These are phyloP conservation scores for Dendrocincla fuliginosa DNA, from an alignment of 2,797 vertebrate species.

Conservation along the genomic window DNA sequence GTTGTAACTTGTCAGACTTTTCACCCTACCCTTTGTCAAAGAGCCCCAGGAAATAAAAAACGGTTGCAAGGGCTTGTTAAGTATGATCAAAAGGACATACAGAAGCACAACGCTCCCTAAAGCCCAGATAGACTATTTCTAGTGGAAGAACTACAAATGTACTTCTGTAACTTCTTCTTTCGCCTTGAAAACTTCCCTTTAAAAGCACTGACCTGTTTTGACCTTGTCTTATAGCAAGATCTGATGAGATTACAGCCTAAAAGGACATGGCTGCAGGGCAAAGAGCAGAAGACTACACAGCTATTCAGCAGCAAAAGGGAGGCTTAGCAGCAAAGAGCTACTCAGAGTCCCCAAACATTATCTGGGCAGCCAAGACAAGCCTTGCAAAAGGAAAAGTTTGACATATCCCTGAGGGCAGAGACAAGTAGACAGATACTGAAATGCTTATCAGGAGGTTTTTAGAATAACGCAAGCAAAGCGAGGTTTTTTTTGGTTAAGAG, in stretches of 20 bases:
- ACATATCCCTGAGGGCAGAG: neutral
- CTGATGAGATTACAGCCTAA: constrained; percentile 14
- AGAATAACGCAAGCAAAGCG: neutral
- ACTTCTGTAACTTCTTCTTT: neutral
- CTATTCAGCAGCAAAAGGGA: neutral
- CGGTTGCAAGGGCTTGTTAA: neutral
- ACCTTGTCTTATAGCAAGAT: constrained; percentile 5
- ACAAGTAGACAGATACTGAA: neutral
- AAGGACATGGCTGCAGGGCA: neutral
- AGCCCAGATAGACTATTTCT: neutral
- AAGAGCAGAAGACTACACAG: neutral
- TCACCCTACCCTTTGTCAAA: neutral
- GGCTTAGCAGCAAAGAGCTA: neutral
- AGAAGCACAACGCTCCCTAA: neutral
- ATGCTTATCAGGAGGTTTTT: neutral
- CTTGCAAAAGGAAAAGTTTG: neutral
- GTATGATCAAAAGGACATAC: neutral
- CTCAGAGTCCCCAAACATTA: neutral
- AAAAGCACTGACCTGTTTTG: constrained; percentile 1
- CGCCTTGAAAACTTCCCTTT: constrained; percentile 12
- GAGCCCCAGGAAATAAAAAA: neutral
- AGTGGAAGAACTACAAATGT: neutral
- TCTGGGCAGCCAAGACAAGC: neutral
- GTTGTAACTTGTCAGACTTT: neutral
- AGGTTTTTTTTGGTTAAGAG: neutral